phyloP scores from a whole-genome alignment of 2,888 invertebrate species.

The Synergus japonicus region DNA sequence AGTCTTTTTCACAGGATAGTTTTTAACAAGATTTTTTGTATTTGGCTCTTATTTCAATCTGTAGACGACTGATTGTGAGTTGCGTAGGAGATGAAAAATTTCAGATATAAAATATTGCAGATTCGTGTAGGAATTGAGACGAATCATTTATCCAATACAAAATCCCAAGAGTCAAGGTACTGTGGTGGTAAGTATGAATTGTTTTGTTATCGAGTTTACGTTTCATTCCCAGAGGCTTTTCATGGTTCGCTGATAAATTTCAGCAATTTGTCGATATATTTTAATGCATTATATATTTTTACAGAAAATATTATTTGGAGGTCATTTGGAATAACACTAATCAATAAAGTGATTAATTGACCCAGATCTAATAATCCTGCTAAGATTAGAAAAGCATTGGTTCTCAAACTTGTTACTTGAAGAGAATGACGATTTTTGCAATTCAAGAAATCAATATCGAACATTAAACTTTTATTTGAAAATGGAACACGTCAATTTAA shows the following conservation, averaged over 20 bases:
- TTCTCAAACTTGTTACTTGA: background rate
- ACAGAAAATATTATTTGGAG: no score
- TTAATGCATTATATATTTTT: background rate
- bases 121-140: background rate
- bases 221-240: background rate
- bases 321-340: no score
- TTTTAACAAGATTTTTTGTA: background rate
- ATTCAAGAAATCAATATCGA: no score
- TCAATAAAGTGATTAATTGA: no score
- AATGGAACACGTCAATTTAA: background rate
- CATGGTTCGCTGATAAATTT: background rate
- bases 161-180: background rate
- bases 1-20: no score
- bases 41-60: constrained; percentile 24
- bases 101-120: background rate
- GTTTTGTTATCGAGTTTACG: constrained; percentile 48
- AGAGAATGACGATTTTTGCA: background rate
- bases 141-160: constrained; percentile 3
- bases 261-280: constrained; percentile 4
- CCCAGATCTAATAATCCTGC: no score
- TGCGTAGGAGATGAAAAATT: background rate
- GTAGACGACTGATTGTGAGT: no score
- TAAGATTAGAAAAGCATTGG: background rate
- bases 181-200: constrained; percentile 39
- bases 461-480: background rate